Conservation (phyloP, 2,113 vertebrate genomes). For the Mirounga angustirostris region DNA sequence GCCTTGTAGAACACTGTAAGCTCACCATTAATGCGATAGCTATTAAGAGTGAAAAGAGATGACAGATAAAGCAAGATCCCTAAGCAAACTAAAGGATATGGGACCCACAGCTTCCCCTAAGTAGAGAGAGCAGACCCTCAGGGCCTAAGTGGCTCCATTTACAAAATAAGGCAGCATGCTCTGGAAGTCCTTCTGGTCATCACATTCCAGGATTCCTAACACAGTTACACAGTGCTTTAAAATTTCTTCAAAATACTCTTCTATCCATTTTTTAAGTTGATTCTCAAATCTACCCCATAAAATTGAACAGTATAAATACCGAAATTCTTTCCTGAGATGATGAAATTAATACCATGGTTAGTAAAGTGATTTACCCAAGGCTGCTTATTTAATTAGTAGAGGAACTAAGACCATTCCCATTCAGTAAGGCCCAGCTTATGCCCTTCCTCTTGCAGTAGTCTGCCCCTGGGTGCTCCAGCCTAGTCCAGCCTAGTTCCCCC, state of each 20-base stretch:
- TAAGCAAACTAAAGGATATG: neutral
- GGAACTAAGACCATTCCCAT: neutral
- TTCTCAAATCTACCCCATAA: slow-evolving; percentile 40
- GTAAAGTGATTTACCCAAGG: neutral
- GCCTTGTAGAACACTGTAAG: neutral
- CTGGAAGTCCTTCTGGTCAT: neutral
- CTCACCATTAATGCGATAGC: neutral
- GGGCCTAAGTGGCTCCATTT: neutral
- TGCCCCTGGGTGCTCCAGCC: neutral
- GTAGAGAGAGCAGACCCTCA: neutral
- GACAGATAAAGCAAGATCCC: neutral
- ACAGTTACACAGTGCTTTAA: neutral
- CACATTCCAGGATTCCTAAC: neutral
- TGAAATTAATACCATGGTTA: neutral
- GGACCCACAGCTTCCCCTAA: neutral
- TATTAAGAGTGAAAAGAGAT: neutral
- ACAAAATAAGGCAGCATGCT: slow-evolving; percentile 15
- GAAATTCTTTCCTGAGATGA: slow-evolving; percentile 19
- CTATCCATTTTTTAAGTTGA: neutral
- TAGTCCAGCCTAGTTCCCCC: neutral
- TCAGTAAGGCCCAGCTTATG: neutral
- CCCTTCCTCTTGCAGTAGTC: neutral
- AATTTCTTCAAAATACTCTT: neutral
- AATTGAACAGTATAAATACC: neutral
- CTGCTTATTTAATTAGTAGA: neutral